Base-by-base conservation (phyloP, 2,113 vertebrate species). In the Crocuta crocuta region DNA sequence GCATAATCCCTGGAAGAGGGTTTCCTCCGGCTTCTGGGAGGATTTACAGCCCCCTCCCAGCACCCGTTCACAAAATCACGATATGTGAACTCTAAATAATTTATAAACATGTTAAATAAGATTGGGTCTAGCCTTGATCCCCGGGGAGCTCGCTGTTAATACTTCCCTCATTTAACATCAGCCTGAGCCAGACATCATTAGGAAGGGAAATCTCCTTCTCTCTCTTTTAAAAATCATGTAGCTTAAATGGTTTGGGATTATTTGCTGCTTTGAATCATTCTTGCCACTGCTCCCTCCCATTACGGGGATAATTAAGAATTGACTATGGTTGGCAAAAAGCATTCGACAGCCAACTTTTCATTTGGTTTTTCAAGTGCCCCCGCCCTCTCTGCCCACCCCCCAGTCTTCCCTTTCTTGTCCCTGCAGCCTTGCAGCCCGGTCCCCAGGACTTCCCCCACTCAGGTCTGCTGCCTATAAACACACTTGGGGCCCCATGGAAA, bases 141-240 rank as follows among this genome's bases (percentile, higher is more conserved):
- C 96, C 3, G 21, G 98, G 93, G 98, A 97, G 96, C 96, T 89
- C 21, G 2, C 96, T 91, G 97, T 74, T 97, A 98, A 89, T 97
- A 97, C 97, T 95, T 88, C 94, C 74, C 96, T 98, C 97, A 97
- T 97, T 97, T 97, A 98, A 94, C 95, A 95, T 96, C 95, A 94
- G 97, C 90, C 70, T 28, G 80, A 96, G 95, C 97, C 97, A 98
- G 97, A 98, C 96, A 94, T 98, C 97, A 98, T 97, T 98, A 97
- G 94, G 97, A 96, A 90, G 78, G 94, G 79, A 98, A 98, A 97
- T 79, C 96, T 94, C 88, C 83, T 88, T 96, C 76, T 26, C 89
- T 95, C 48, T 88, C 97, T 98, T 92, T 98, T 95, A 96, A 96
- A 97, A 98, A 98, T 97, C 97, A 98, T 98, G 98, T 98, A 83